Evolutionary conservation across 2,797 vertebrate species (phyloP).

Genomic region (Myioborus miniatus): DNA sequence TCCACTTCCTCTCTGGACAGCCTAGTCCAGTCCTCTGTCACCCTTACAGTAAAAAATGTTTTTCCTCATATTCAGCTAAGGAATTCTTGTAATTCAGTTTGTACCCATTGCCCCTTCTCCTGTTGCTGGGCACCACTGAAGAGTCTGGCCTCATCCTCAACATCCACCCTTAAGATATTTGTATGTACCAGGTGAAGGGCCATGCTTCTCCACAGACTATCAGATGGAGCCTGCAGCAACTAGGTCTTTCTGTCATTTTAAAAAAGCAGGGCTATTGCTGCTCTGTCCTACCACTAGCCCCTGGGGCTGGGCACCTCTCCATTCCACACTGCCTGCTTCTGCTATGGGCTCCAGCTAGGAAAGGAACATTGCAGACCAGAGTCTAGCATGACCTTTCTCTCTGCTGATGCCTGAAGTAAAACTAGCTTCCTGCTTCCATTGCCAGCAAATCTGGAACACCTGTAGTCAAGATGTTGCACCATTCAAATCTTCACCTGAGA

Average conservation of each 20-base stretch:
- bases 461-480: background rate
- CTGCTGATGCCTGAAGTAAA: background rate
- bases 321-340: background rate
- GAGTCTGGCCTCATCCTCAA: background rate
- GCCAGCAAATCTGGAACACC: background rate
- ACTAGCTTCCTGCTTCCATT: background rate
- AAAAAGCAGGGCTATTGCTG: background rate
- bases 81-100: background rate
- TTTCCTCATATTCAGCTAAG: background rate
- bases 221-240: background rate
- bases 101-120: background rate
- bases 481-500: slow-evolving; percentile 2
- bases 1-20: background rate
- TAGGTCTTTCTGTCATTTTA: background rate
- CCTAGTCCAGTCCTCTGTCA: background rate
- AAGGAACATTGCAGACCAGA: background rate
- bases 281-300: background rate
- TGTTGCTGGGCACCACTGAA: background rate
- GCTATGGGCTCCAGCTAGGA: background rate
- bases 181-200: background rate
- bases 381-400: background rate
- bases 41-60: background rate
- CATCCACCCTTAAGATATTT: background rate
- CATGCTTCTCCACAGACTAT: background rate
- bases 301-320: background rate